Percentiles rank a stretch among this genome's conserved stretches.
Evolutionary conservation across 1,140 invertebrate species (phyloP).

Genomic region (Drosophila obscura): DNA sequence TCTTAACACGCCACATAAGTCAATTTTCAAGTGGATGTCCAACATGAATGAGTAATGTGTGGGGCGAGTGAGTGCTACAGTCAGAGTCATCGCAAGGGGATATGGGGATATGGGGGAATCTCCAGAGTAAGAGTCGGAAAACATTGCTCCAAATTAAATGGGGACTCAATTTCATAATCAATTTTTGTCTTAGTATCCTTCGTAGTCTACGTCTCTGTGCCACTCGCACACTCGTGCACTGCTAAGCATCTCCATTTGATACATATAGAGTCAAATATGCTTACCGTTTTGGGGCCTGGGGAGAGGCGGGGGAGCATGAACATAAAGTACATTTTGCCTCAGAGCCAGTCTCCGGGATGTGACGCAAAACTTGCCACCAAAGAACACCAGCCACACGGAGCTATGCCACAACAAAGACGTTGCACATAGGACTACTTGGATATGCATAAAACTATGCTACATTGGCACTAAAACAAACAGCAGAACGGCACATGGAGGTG

Average conservation of each 20-base stretch:
- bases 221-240: not conserved
- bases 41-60: slow-evolving; percentile 67
- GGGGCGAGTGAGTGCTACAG: slow-evolving; percentile 11
- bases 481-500: slow-evolving; percentile 41
- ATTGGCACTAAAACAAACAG: slow-evolving; percentile 81
- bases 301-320: slow-evolving; percentile 12
- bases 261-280: slow-evolving; percentile 34
- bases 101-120: no score
- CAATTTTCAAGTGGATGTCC: slow-evolving; percentile 69
- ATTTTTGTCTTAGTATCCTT: not conserved
- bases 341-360: slow-evolving; percentile 25
- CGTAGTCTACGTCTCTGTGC: not conserved
- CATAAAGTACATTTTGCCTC: slow-evolving; percentile 56
- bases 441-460: slow-evolving; percentile 81
- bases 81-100: no score
- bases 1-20: slow-evolving; percentile 46
- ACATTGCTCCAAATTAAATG: no score
- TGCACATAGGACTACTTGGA: slow-evolving; percentile 70
- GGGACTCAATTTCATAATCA: slow-evolving; percentile 8
- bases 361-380: slow-evolving; percentile 7
- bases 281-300: slow-evolving; percentile 42
- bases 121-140: no score
- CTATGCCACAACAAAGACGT: slow-evolving; percentile 70
- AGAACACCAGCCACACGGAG: slow-evolving; percentile 51
- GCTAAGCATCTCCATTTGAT: not conserved